A percentile compares a stretch with the other conserved stretches of the same genome.
Evolutionary conservation across 2,888 invertebrate species (phyloP).

Genomic region (Mesorhabditis spiculigera): DNA sequence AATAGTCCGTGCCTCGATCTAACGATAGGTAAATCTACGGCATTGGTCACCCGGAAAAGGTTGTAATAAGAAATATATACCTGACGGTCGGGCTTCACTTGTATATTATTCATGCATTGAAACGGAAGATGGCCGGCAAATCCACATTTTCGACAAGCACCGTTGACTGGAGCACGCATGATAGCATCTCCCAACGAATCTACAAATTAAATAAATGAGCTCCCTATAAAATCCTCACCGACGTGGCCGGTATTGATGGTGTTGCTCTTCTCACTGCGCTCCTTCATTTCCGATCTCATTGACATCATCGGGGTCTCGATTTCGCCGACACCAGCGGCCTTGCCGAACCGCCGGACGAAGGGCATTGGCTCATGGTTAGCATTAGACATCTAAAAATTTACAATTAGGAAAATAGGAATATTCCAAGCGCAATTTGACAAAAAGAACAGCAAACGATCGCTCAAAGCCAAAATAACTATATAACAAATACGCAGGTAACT

Average conservation of each 20-base stretch:
- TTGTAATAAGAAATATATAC: not conserved
- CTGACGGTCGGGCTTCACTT: constrained; percentile 59
- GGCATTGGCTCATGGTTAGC: constrained; percentile 40
- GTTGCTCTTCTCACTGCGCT: no score
- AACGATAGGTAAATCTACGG: constrained; percentile 8
- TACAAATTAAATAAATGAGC: constrained; percentile 14
- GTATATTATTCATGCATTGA: constrained; percentile 61
- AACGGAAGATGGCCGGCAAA: constrained; percentile 62
- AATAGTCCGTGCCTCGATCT: no score
- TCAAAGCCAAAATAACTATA: no score
- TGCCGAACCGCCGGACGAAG: constrained; percentile 31
- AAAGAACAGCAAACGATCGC: no score
- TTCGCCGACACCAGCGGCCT: constrained; percentile 10
- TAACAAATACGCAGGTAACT: no score
- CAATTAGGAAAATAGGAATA: no score
- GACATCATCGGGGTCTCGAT: constrained; percentile 7
- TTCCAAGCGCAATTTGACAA: no score
- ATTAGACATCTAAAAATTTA: no score
- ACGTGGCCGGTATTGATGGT: no score
- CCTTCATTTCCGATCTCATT: constrained; percentile 3
- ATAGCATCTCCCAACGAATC: constrained; percentile 34
- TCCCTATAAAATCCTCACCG: no score
- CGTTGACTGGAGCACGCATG: constrained; percentile 34
- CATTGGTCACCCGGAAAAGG: constrained; percentile 27
- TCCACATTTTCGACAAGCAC: constrained; percentile 54